These are phyloP conservation scores for Xylota sylvarum DNA, from an alignment of 2,888 invertebrate species.

Conservation along the genomic window DNA sequence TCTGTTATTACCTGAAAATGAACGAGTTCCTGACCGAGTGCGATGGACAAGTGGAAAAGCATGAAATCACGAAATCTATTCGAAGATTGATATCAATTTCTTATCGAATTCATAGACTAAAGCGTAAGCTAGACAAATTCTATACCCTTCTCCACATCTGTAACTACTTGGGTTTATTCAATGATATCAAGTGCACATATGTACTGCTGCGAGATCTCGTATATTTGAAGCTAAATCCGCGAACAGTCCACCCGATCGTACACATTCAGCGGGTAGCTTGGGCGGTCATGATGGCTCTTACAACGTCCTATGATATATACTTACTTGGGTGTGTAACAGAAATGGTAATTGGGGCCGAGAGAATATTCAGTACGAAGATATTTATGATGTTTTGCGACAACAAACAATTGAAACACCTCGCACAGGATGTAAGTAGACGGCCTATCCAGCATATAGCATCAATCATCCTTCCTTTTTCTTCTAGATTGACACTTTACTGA, in stretches of 20 bases:
- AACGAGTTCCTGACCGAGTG: background rate
- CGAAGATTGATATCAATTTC: background rate
- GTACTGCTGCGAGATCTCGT: background rate
- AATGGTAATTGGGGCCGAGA: background rate
- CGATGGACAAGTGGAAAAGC: background rate
- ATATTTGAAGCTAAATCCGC: background rate
- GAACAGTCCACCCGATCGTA: no score
- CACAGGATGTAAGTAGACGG: background rate
- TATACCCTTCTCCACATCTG: background rate
- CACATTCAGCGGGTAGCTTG: background rate
- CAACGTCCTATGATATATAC: background rate
- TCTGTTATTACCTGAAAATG: background rate
- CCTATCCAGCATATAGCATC: background rate
- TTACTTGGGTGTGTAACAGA: background rate
- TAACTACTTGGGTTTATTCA: background rate
- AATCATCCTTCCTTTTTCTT: background rate
- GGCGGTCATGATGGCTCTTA: background rate
- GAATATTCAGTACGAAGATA: background rate
- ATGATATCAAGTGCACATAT: background rate
- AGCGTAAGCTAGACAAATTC: background rate
- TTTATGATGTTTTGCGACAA: background rate
- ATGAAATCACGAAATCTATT: background rate
- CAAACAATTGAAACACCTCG: background rate
- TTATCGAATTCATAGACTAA: background rate
- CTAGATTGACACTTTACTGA: background rate